Conservation (phyloP, 2,797 vertebrate species). For the Parambassis ranga region DNA sequence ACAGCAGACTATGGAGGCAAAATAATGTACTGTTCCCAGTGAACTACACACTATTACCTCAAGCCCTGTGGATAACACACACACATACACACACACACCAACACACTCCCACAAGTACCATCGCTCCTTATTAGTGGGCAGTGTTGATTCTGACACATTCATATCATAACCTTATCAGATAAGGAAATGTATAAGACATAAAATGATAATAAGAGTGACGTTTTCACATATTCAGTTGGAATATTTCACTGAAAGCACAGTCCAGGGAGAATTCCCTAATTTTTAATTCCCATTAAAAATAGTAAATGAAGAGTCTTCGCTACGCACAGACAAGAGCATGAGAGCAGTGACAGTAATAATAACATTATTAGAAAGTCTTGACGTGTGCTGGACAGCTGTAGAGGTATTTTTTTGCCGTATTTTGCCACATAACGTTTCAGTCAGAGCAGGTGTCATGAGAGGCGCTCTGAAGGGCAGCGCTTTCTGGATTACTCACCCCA, state of each 20-base stretch:
- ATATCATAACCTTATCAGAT: constrained; percentile 33
- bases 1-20: constrained; percentile 36
- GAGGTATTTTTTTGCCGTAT: constrained; percentile 7
- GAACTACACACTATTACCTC: constrained; percentile 40
- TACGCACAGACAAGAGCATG: neutral
- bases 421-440: constrained; percentile 8
- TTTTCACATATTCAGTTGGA: neutral
- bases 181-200: neutral
- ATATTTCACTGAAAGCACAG: neutral
- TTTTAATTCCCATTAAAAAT: constrained; percentile 3
- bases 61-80: constrained; percentile 18
- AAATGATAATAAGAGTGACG: neutral
- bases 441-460: constrained; percentile 56
- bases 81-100: neutral
- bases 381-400: neutral
- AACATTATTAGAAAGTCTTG: neutral
- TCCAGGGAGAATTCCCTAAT: neutral
- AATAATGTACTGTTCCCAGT: constrained; percentile 47
- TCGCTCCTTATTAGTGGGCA: constrained; percentile 44
- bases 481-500: constrained; percentile 78
- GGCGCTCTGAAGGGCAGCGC: constrained; percentile 45
- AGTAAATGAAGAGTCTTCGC: constrained; percentile 2
- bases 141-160: constrained; percentile 56
- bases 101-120: constrained; percentile 25
- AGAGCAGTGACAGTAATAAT: neutral